Conservation (phyloP, 2,888 invertebrate species). For the Coecobrya sp. region DNA sequence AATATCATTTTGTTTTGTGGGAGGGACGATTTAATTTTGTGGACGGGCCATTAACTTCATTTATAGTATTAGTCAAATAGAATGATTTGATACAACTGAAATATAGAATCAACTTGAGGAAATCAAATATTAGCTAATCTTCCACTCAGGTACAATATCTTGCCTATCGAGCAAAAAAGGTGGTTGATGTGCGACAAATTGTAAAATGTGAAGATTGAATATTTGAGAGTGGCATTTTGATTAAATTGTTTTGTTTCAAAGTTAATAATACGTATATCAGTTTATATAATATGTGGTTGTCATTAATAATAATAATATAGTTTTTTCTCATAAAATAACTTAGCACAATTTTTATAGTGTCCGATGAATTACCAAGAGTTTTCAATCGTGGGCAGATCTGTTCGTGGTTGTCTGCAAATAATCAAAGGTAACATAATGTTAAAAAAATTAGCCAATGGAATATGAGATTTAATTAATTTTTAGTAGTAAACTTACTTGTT, state of each 20-base stretch:
- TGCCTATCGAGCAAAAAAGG: background rate
- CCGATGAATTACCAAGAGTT: slow-evolving; percentile 85
- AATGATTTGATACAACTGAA: too few relatives aligned
- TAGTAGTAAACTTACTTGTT: slow-evolving; percentile 81
- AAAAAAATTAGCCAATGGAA: background rate
- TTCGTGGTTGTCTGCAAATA: slow-evolving; percentile 70
- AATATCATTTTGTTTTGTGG: too few relatives aligned
- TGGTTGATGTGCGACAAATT: background rate
- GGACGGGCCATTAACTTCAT: too few relatives aligned
- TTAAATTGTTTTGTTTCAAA: background rate
- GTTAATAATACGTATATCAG: too few relatives aligned
- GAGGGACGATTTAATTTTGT: too few relatives aligned
- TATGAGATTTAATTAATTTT: background rate
- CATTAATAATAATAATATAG: background rate
- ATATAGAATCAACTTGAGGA: too few relatives aligned
- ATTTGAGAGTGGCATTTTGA: background rate
- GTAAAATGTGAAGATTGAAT: background rate
- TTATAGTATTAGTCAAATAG: too few relatives aligned
- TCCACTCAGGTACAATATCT: background rate
- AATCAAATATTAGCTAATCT: too few relatives aligned
- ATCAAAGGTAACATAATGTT: background rate
- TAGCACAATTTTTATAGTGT: background rate
- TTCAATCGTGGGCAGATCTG: slow-evolving; percentile 86
- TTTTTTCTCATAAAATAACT: background rate
- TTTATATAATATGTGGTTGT: background rate